Conservation (phyloP, 2,797 vertebrate genomes). For the Apogon talboti region DNA sequence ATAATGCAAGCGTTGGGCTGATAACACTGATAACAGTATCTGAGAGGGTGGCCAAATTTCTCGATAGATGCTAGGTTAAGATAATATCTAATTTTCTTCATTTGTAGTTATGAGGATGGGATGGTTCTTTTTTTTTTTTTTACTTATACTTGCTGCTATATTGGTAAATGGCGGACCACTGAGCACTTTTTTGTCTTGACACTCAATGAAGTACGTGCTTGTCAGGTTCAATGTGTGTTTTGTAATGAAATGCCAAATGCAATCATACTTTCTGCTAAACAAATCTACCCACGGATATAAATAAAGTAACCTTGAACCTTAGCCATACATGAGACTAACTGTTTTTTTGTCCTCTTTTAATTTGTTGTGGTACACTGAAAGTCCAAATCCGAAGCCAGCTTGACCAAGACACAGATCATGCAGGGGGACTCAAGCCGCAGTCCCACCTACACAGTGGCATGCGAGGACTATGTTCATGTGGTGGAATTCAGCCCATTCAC, state of each 20-base stretch:
- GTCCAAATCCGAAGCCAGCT: conserved; percentile 18
- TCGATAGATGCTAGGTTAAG: background rate
- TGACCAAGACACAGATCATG: conserved; percentile 70
- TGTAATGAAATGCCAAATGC: no score
- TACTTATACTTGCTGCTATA: no score
- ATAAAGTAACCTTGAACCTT: no score
- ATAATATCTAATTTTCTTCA: background rate
- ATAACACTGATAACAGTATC: background rate
- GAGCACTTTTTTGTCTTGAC: no score
- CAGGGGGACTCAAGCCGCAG: conserved; percentile 87
- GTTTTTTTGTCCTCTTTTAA: background rate
- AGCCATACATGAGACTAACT: background rate
- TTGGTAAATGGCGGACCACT: no score
- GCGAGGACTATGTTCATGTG: conserved; percentile 94
- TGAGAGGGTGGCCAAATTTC: background rate
- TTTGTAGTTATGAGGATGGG: no score
- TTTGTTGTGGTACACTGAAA: conserved; percentile 17
- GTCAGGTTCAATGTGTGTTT: no score
- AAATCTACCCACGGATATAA: no score
- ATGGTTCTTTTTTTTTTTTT: no score
- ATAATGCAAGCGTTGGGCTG: background rate
- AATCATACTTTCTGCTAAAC: no score
- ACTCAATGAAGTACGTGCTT: no score
- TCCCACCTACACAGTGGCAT: conserved; percentile 89
- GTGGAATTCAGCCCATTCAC: conserved; percentile 96